These are phyloP conservation scores for Idaea biselata DNA, from an alignment of 2,888 invertebrate genomes.

Conservation along the genomic window DNA sequence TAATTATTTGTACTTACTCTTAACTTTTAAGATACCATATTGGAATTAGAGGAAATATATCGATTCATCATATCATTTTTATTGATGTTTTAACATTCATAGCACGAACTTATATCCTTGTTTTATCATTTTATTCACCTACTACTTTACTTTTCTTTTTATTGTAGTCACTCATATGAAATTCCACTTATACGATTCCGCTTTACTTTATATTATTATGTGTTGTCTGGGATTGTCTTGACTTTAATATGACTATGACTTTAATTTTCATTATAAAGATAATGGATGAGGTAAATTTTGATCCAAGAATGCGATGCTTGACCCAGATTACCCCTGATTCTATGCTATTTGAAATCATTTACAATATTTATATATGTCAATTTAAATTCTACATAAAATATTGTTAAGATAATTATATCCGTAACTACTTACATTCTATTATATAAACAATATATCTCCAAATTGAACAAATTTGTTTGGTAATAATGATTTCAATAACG, in stretches of 20 bases:
- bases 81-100: no score
- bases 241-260: background rate
- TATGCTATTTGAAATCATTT: slow-evolving; percentile 38
- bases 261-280: background rate
- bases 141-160: background rate
- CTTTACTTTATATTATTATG: slow-evolving; percentile 60
- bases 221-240: slow-evolving; percentile 55
- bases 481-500: no score
- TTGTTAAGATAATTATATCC: slow-evolving; percentile 8
- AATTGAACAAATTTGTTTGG: no score
- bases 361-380: slow-evolving; percentile 1
- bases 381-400: slow-evolving; percentile 3
- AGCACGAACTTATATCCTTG: no score
- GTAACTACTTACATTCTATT: no score
- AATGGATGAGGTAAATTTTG: slow-evolving; percentile 14
- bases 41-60: no score
- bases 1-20: no score
- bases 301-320: slow-evolving; percentile 65
- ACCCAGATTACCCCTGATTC: slow-evolving; percentile 43
- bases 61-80: no score
- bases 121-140: no score
- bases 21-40: no score
- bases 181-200: slow-evolving; percentile 26
- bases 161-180: background rate
- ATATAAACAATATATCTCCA: no score